Evolutionary conservation across 2,888 invertebrate genomes (phyloP).

Genomic region (Horisme vitalbata): DNA sequence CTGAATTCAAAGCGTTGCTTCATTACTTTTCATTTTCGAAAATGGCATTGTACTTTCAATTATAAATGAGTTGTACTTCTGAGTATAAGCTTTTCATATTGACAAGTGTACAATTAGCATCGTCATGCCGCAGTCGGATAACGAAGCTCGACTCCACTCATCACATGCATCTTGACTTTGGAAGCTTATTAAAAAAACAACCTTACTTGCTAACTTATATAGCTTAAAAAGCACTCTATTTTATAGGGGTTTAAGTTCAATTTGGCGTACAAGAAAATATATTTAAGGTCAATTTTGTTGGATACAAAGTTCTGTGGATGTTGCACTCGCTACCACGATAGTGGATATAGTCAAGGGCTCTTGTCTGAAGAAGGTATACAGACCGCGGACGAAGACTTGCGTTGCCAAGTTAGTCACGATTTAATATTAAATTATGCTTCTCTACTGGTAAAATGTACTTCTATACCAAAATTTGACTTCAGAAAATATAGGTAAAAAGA

Average conservation of each 20-base stretch:
- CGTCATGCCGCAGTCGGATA: slow-evolving; percentile 60
- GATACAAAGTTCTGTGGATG: slow-evolving; percentile 41
- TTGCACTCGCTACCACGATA: slow-evolving; percentile 54
- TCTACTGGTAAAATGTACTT: not conserved
- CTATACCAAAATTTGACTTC: too few species aligned
- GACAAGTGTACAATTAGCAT: slow-evolving; percentile 67
- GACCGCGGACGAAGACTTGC: slow-evolving; percentile 43
- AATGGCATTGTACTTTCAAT: not conserved
- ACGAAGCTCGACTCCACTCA: slow-evolving; percentile 67
- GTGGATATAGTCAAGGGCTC: slow-evolving; percentile 57
- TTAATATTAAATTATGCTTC: slow-evolving; percentile 35
- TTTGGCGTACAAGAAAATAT: not conserved
- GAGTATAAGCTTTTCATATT: slow-evolving; percentile 44
- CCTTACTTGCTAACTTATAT: slow-evolving; percentile 17
- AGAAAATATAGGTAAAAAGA: too few species aligned
- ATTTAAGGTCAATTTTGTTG: slow-evolving; percentile 28
- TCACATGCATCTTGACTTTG: slow-evolving; percentile 62
- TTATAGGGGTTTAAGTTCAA: slow-evolving; percentile 11
- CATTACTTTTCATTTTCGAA: too few species aligned
- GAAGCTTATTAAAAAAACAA: slow-evolving; percentile 45
- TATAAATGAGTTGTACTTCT: slow-evolving; percentile 25
- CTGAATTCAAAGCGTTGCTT: too few species aligned
- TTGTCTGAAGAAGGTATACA: slow-evolving; percentile 51
- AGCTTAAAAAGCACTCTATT: slow-evolving; percentile 25
- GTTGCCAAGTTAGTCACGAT: slow-evolving; percentile 35